These are phyloP conservation scores for Eunapius fragilis DNA, from an alignment of 37 sponge, comb jelly and placozoan species.

Conservation along the genomic window DNA sequence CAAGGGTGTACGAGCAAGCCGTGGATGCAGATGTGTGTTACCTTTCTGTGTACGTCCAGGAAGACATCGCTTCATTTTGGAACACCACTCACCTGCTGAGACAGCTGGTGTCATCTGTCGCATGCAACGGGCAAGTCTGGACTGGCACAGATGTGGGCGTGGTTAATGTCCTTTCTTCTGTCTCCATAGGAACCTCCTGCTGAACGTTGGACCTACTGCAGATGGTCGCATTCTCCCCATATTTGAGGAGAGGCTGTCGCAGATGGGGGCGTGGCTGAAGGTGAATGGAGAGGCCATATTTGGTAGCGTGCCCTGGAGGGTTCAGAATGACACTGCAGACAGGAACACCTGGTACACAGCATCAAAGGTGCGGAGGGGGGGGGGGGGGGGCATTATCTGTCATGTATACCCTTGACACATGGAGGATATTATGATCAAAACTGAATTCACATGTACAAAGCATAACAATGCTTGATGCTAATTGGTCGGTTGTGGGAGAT, in stretches of 20 bases:
- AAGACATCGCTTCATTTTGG: conserved; percentile 27
- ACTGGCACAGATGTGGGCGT: not conserved
- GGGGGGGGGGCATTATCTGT: too few species aligned
- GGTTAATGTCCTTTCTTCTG: not conserved
- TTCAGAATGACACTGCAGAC: conserved; percentile 68
- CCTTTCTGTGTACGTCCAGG: not conserved
- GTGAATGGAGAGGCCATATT: conserved; percentile 88
- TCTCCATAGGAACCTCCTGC: conserved; percentile 65
- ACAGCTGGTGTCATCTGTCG: conserved; percentile 65
- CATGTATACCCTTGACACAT: too few species aligned
- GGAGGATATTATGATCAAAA: not conserved
- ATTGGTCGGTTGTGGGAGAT: too few species aligned
- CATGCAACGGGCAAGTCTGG: conserved; percentile 63
- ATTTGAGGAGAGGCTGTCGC: conserved; percentile 76
- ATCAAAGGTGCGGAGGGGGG: conserved; percentile 37
- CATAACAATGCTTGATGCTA: too few species aligned
- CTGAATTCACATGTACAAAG: not conserved
- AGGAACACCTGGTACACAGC: conserved; percentile 73
- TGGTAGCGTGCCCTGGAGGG: conserved; percentile 57
- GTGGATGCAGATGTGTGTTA: not conserved
- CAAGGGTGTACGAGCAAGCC: too few species aligned
- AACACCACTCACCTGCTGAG: conserved; percentile 36
- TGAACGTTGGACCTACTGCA: conserved; percentile 82
- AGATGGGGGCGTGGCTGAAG: conserved; percentile 80
- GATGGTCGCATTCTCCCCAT: conserved; percentile 77